These are phyloP conservation scores for Plotosus lineatus DNA, from an alignment of 2,113 vertebrate species.

Conservation along the genomic window DNA sequence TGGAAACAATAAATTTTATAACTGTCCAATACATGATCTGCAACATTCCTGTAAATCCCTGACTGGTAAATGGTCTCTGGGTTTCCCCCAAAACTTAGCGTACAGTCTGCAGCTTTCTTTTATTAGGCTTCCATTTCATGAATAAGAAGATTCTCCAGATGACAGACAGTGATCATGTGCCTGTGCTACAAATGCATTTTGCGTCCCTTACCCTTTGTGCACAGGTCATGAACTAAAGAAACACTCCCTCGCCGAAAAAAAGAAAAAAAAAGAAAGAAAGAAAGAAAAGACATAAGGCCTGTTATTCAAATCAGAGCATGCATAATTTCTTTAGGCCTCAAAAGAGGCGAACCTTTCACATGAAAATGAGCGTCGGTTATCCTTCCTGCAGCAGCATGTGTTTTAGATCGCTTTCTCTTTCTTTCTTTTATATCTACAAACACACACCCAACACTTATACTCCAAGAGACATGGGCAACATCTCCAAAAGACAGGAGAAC, in stretches of 20 bases:
- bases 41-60: not conserved
- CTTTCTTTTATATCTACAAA: not conserved
- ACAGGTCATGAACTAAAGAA: constrained; percentile 10
- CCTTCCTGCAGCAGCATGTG: constrained; percentile 27
- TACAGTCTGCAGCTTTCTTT: constrained; percentile 4
- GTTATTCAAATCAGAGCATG: constrained; percentile 62
- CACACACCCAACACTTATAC: not conserved
- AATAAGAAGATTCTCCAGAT: constrained; percentile 45
- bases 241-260: too few relatives aligned
- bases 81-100: not conserved
- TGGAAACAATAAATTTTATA: not conserved
- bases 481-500: not conserved
- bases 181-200: not conserved
- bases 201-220: constrained; percentile 5
- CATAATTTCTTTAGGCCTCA: constrained; percentile 66
- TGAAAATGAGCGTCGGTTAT: constrained; percentile 65
- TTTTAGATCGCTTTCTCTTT: not conserved
- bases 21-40: not conserved
- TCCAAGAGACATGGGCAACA: not conserved
- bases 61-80: not conserved
- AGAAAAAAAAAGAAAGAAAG: not conserved
- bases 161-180: constrained; percentile 42
- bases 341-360: constrained; percentile 71
- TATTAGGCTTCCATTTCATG: not conserved
- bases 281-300: constrained; percentile 7